Conservation (phyloP, 2,888 invertebrate genomes). For the Gnatocerus cornutus region DNA sequence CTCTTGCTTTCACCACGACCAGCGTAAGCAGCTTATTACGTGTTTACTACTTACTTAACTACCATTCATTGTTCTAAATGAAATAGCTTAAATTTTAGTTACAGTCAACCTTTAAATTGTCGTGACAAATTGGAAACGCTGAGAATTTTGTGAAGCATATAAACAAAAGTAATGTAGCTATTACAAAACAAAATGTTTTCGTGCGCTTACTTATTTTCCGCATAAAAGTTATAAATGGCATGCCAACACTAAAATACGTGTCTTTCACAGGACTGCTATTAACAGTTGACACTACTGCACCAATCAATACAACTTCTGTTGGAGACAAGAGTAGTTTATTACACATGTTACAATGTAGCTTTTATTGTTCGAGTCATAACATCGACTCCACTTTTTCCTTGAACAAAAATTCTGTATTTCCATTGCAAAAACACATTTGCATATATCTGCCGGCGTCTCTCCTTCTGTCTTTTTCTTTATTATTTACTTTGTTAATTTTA, state of each 20-base stretch:
- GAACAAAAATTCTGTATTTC: conserved; percentile 9
- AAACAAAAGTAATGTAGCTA: no score
- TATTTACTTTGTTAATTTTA: conserved; percentile 24
- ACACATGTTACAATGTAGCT: conserved; percentile 35
- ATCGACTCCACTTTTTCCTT: conserved; percentile 11
- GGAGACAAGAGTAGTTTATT: conserved; percentile 41
- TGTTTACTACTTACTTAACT: no score
- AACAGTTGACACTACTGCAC: conserved; percentile 37
- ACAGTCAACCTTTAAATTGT: no score
- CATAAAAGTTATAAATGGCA: conserved; percentile 35
- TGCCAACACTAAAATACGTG: conserved; percentile 23
- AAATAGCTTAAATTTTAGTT: no score
- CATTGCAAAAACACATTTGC: conserved; percentile 13
- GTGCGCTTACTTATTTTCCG: conserved; percentile 9
- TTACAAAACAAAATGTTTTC: background rate
- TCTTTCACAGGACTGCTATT: conserved; percentile 24
- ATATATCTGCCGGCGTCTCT: conserved; percentile 3
- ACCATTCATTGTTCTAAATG: no score
- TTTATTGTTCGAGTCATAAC: conserved; percentile 28
- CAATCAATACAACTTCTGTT: conserved; percentile 39
- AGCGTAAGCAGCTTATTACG: no score
- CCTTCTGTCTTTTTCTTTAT: conserved; percentile 1
- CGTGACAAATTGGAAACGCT: no score
- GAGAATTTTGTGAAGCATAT: no score
- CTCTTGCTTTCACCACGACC: no score